A percentile compares a stretch with the other conserved stretches of the same genome.
These are phyloP conservation scores for Crambe crambe DNA, from an alignment of 37 sponge, comb jelly and placozoan genomes.

Conservation along the genomic window DNA sequence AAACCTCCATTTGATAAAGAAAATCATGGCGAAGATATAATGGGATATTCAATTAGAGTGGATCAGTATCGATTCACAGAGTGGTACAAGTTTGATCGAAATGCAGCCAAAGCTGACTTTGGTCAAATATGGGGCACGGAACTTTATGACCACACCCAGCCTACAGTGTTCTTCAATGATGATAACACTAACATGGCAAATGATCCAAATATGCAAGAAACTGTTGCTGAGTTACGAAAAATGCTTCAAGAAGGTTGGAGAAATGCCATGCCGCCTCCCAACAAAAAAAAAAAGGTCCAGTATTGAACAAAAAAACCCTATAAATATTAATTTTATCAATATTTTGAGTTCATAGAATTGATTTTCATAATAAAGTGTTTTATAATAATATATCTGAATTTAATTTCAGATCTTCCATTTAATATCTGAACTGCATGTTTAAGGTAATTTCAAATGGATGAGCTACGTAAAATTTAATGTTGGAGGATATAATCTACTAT, in stretches of 20 bases:
- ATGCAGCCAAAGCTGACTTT: constrained; percentile 24
- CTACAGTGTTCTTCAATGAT: constrained; percentile 37
- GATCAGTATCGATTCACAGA: constrained; percentile 52
- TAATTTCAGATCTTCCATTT: too few relatives aligned
- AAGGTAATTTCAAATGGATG: too few relatives aligned
- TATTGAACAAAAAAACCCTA: too few relatives aligned
- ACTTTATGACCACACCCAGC: constrained; percentile 47
- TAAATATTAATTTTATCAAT: too few relatives aligned
- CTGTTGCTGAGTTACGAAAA: constrained; percentile 7
- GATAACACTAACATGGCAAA: constrained; percentile 28
- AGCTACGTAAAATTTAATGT: too few relatives aligned
- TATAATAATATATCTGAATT: too few relatives aligned
- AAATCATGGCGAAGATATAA: constrained; percentile 35
- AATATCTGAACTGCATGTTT: too few relatives aligned
- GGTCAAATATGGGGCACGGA: constrained; percentile 35
- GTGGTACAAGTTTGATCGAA: constrained; percentile 36
- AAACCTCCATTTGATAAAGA: constrained; percentile 14
- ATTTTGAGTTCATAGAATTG: too few relatives aligned
- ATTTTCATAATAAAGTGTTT: too few relatives aligned
- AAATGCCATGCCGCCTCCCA: constrained; percentile 19
- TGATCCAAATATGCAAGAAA: not conserved
- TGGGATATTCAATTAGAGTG: constrained; percentile 45
- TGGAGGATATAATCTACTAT: too few relatives aligned
- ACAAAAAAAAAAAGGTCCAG: not conserved
- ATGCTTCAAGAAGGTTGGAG: constrained; percentile 52